Conservation (phyloP, 2,888 invertebrate genomes). For the Harpagoxenus sublaevis region DNA sequence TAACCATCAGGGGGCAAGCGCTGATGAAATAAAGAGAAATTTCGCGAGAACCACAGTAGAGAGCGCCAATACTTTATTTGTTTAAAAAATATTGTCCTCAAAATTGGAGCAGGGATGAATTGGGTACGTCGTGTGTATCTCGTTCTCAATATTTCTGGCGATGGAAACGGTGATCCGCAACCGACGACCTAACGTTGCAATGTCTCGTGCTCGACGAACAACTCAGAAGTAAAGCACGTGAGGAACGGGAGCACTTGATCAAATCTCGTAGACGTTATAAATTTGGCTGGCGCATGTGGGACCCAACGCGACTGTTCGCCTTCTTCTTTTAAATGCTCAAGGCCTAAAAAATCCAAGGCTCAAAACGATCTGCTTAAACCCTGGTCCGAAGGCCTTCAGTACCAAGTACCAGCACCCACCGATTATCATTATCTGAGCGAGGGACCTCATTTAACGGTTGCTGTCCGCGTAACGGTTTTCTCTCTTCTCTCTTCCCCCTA, state of each 20-base stretch:
- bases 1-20: not conserved
- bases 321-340: not conserved
- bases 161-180: not conserved
- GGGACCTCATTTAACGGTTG: constrained; percentile 31
- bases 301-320: not conserved
- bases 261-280: not conserved
- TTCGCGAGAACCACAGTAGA: not conserved
- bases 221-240: not conserved
- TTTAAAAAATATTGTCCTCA: not conserved
- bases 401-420: not conserved
- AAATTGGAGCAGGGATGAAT: not conserved
- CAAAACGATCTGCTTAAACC: not conserved
- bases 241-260: not conserved
- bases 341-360: not conserved
- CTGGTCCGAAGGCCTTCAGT: not conserved
- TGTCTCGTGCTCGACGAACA: not conserved
- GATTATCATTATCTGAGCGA: constrained; percentile 52
- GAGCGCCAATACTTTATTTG: not conserved
- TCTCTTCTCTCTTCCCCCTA: constrained; percentile 2
- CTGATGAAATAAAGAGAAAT: not conserved
- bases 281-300: not conserved
- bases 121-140: not conserved
- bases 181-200: not conserved
- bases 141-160: not conserved
- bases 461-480: constrained; percentile 10